Base-by-base conservation (phyloP, 2,888 invertebrate genomes). In the Perizoma flavofasciatum region DNA sequence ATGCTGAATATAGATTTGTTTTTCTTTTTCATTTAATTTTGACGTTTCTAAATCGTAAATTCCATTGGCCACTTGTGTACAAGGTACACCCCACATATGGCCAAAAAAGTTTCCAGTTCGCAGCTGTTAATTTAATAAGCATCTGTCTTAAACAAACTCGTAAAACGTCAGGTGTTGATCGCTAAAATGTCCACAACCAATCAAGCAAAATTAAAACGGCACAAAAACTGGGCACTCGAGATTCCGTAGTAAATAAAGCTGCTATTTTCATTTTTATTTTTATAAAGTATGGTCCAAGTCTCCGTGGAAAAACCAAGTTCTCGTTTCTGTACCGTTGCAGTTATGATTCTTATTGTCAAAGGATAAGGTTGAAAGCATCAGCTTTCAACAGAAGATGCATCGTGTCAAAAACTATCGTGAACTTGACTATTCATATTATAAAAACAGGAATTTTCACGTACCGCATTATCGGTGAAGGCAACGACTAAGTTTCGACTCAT, bases 111-210 rank as follows among this genome's bases (percentile, higher is more conserved):
- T 32, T 22, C 9, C 22, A 6, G 22, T 39, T 41, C 41, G 49
- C 61, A 56, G 56, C 53, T 54, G 61, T n/a, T 61, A 61, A 49
- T 61, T 43, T 34, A 57, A 61, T 54, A 43, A 41, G 40, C 53
- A 58, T 57, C 56, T 56, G 53, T 53, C 54, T 59, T 59, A 55
- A 61, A 53, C 53, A 11, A 50, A 35, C 52, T 22, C 32, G 6
- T 47, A 58, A 59, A 66, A 59, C 46, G 8, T 10, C 59, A 63
- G 65, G 65, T 67, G 67, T 43, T 48, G 52, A 50, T 55, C 39
- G 50, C 56, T 65, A 45, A 53, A 62, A 54, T 61, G 49, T 47
- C 63, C 46, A 50, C 47, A 50, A 43, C 46, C 54, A 64, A 66
- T 53, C 64, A 64, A 68, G 63, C 61, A 64, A 39, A 49, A 43